phyloP scores from a whole-genome alignment of 2,888 invertebrate species.

The Ectemnius continuus region DNA sequence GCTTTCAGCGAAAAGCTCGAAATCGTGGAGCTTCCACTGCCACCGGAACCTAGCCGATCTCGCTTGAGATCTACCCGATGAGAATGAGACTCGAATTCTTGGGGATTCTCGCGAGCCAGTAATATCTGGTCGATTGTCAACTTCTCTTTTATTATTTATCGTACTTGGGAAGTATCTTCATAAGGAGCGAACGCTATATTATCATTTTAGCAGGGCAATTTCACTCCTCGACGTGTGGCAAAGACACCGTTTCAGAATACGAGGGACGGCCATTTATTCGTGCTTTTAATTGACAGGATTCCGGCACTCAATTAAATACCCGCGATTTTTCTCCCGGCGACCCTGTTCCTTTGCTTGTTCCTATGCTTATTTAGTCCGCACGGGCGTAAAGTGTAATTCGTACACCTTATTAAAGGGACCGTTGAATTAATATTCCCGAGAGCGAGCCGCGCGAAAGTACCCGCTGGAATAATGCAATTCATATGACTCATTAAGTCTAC shows the following conservation, averaged over 20 bases:
- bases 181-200: no score
- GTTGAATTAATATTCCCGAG: constrained; percentile 15
- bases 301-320: neutral
- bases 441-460: neutral
- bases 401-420: constrained; percentile 26
- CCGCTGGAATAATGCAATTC: constrained; percentile 43
- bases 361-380: constrained; percentile 4
- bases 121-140: no score
- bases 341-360: neutral
- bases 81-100: no score
- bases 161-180: no score
- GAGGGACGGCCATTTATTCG: neutral
- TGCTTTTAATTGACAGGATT: neutral
- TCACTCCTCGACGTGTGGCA: no score
- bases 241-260: no score
- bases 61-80: no score
- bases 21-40: constrained; percentile 11
- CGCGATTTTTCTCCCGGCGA: neutral
- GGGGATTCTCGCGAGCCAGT: no score
- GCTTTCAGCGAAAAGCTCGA: constrained; percentile 25
- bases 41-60: no score
- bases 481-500: constrained; percentile 35
- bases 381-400: constrained; percentile 18
- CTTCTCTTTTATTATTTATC: no score
- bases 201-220: no score